Base-by-base conservation (phyloP, 2,113 vertebrate species). In the Fukomys damarensis region DNA sequence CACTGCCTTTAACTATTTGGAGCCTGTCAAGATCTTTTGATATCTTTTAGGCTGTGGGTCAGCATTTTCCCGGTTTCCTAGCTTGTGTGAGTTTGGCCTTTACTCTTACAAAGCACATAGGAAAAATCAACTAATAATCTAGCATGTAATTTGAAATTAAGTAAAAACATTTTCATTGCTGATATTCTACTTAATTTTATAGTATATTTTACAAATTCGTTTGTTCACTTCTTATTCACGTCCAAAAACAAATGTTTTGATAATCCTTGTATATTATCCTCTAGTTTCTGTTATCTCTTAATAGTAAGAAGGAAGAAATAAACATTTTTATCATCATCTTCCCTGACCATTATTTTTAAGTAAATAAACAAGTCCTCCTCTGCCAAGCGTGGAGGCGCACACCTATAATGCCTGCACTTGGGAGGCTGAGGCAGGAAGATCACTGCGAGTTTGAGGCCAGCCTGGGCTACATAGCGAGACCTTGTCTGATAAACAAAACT, bases 111-210 rank as follows among this genome's bases (percentile, higher is more conserved):
- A 93, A 41, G 7, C 35, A 86, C 28, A 66, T 12, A 93, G 38
- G 26, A 38, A 61, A 66, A 32, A 9, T 32, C 70, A 46, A 32
- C 54, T 61, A 28, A 8, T 28, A 56, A 4, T 70, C 49, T 58
- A 32, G 20, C 7, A 5, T 24, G 30, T 56, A 65, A 79, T 68
- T 56, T 86, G 28, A 74, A 93, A 59, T 59, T 35, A 88, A 90
- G 46, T 81, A 43, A 86, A 93, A 95, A 43, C 11, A 32, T 76
- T 95, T 80, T 87, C 92, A 74, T 81, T 90, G 12, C 59, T 63
- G 28, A 76, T 85, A 80, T 79, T 72, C 5, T 90, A 11, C 79
- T 46, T 92, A 17, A 30, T 35, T 63, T 87, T 66, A 5, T 74
- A 83, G 59, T 56, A 22, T n/a, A 17, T 92, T 80, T 93, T 56